Percentiles rank a stretch among this genome's conserved stretches.
These are phyloP conservation scores for Dolichallabes microphthalmus DNA, from an alignment of 2,113 vertebrate genomes.

Conservation along the genomic window DNA sequence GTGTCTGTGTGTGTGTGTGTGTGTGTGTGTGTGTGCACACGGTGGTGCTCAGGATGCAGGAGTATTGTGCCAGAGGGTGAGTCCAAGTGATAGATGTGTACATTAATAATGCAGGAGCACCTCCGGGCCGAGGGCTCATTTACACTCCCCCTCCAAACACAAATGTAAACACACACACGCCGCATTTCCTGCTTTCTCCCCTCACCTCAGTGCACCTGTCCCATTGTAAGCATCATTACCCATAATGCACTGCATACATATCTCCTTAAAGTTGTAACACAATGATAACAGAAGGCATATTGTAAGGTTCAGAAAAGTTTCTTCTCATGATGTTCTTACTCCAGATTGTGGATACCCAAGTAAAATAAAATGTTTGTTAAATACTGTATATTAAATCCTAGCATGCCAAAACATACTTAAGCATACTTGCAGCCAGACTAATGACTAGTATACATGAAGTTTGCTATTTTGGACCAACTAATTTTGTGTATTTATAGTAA, in stretches of 20 bases:
- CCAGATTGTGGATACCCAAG: background rate
- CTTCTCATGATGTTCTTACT: background rate
- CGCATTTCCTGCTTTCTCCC: background rate
- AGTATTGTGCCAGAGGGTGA: constrained; percentile 8
- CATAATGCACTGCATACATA: background rate
- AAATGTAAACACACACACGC: background rate
- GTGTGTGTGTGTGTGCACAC: background rate
- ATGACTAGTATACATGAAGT: too few species aligned
- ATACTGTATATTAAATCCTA: too few species aligned
- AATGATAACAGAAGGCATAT: background rate
- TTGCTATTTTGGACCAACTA: too few species aligned
- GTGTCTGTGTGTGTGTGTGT: constrained; percentile 2
- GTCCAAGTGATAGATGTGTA: constrained; percentile 8
- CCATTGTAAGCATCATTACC: background rate
- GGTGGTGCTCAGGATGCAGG: background rate
- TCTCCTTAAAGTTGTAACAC: background rate
- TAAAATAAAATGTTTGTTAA: too few species aligned
- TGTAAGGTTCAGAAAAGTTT: background rate
- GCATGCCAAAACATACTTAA: too few species aligned
- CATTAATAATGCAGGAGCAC: constrained; percentile 31
- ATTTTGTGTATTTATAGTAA: too few species aligned
- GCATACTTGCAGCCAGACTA: too few species aligned
- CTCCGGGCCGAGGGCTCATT: constrained; percentile 1
- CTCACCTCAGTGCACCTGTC: background rate
- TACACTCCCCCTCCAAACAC: constrained; percentile 12